Evolutionary conservation across 2,888 invertebrate species (phyloP).

Genomic region (Eupsilia transversa): DNA sequence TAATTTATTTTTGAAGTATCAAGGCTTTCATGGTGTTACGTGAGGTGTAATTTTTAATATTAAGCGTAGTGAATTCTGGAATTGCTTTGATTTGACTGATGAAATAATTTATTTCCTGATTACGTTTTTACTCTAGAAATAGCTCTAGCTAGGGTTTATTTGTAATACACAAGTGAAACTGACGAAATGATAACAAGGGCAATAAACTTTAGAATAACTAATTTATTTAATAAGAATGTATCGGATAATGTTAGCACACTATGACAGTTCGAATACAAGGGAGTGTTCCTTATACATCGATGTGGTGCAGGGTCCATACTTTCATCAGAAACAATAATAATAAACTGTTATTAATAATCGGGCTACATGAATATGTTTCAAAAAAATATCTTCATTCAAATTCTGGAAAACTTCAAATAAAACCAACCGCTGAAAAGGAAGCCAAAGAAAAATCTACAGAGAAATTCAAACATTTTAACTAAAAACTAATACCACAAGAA

Average conservation of each 20-base stretch:
- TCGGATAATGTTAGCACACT: too few relatives aligned
- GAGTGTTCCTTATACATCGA: too few relatives aligned
- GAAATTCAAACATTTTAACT: background rate
- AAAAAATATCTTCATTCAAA: background rate
- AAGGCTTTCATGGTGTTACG: conserved; percentile 22
- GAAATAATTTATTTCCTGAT: background rate
- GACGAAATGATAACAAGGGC: too few relatives aligned
- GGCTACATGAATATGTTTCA: background rate
- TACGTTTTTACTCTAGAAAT: background rate
- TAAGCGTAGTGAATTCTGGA: background rate
- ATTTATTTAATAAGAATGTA: too few relatives aligned
- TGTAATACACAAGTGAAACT: background rate
- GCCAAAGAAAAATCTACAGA: background rate
- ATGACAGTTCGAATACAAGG: too few relatives aligned
- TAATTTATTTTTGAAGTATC: conserved; percentile 43
- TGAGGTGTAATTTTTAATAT: conserved; percentile 1
- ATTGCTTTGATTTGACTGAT: conserved; percentile 1
- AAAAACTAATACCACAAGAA: background rate
- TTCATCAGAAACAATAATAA: background rate
- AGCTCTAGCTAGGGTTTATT: background rate
- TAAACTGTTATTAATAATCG: background rate
- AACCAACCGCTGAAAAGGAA: background rate
- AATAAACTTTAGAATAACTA: too few relatives aligned
- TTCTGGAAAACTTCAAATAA: background rate
- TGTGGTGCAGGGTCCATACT: too few relatives aligned